Evolutionary conservation across 1,140 invertebrate species (phyloP), one percentile per base, ranked within the genome.

Genomic region (Dendroctonus valens): DNA sequence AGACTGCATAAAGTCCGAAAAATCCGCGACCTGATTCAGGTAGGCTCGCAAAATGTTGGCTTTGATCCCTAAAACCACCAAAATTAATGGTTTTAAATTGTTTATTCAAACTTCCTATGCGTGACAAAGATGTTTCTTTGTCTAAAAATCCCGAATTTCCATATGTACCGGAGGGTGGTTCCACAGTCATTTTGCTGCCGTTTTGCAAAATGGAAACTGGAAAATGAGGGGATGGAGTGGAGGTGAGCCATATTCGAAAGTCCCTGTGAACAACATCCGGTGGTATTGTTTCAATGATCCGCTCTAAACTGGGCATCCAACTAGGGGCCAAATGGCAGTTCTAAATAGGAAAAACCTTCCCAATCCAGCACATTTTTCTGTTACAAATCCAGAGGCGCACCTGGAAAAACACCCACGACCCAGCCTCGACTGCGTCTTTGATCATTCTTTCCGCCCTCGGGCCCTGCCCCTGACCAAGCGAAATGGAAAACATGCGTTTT

Each of bases 261-360:
- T 84, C 81, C 48, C 79, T 74, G 71, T 90, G 83, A 0, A 81
- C 82, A 4, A 74, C 76, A 12, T 82, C 81, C 0, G 81, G 71
- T 5, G 79, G 73, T 5, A 89, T 75, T 5, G 80, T 78, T 75
- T 88, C 82, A 6, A 85, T 78, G 7, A 86, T 68, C n/a, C 77
- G 72, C 69, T 86, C 85, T 53, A 87, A 69, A 12, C 76, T 73
- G 3, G 85, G 83, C 87, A 91, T 88, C 88, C 88, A 91, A 48
- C 86, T 87, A 6, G 87, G 85, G 6, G 87, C 87, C 55, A 91
- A 79, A 73, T 91, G 89, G 76, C 89, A 91, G 78, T 91, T 91
- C 83, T 90, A 67, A 38, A 62, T 26, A 3, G 26, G 59, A 51
- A 55, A 7, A 38, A 55, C 39, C 7, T 40, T 55, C 8, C 7